phyloP scores from a whole-genome alignment of 1,140 invertebrate species.

The Magallana gigas region DNA sequence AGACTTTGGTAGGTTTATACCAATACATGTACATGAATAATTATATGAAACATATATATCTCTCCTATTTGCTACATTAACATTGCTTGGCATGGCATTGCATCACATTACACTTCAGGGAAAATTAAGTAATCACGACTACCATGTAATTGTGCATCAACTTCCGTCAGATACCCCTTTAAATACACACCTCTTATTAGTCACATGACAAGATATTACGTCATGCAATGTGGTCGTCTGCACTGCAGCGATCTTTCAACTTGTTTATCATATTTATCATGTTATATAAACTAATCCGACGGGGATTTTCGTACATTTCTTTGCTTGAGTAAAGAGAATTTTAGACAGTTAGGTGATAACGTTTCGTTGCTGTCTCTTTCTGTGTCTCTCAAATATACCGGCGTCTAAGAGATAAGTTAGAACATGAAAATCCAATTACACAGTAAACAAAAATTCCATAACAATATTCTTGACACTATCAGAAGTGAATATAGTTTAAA shows the following conservation, averaged over 20 bases:
- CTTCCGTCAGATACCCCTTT: not conserved
- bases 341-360: conserved; percentile 7
- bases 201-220: not conserved
- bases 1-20: conserved; percentile 4
- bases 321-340: conserved; percentile 22
- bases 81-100: no score
- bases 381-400: not conserved
- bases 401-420: conserved; percentile 5
- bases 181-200: conserved; percentile 16
- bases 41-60: not conserved
- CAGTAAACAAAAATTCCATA: conserved; percentile 18
- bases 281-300: not conserved
- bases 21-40: not conserved
- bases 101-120: not conserved
- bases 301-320: not conserved
- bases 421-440: conserved; percentile 24
- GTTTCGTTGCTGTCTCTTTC: conserved; percentile 8
- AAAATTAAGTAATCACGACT: not conserved
- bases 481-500: not conserved
- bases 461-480: conserved; percentile 31
- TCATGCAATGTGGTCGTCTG: not conserved
- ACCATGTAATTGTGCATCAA: not conserved
- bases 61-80: no score
- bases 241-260: not conserved
- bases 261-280: conserved; percentile 37